Evolutionary conservation across 1,140 invertebrate genomes (phyloP), one percentile per base, ranked within the genome.

Genomic region (Megathymus violae): DNA sequence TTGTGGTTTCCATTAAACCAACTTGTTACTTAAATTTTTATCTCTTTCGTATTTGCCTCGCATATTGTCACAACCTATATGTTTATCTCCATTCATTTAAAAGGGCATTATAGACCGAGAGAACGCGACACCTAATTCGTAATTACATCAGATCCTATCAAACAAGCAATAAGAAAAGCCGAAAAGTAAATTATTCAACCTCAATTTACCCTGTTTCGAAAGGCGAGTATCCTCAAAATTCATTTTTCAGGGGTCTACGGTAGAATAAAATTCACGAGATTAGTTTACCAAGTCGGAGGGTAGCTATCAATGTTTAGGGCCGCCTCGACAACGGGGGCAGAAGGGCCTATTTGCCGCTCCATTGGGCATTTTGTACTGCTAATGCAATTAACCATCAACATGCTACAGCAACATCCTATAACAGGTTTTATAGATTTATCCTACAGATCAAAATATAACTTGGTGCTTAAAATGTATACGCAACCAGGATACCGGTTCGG

Each of bases 301-400:
- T 52, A 67, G 69, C 67, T 76, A 75, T 76, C 77, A 76, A 71
- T 78, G 71, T 82, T 76, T 70, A 74, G 71, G 70, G 64, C 58
- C 70, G 75, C 70, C 19, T 62, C 62, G 52, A 68, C 67, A 84
- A 86, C 65, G 81, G 72, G 84, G 69, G 85, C 82, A 87, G 83
- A 88, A 87, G 81, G 74, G 67, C 74, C 76, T 72, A 85, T 88
- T 84, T 80, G 52, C 67, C 84, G 82, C 71, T 76, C 76, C 80
- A 86, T 80, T 85, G 85, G 71, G 61, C 74, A 76, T 80, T 82
- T 76, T 79, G 77, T 82, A 63, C 67, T 65, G 60, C 71, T 80
- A 74, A 79, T 71, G 76, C 73, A 79, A 80, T 82, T 83, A 85
- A 73, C 64, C 59, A 63, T 58, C 61, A 22, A 48, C 47, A 48